Evolutionary conservation across 2,888 invertebrate species (phyloP).

Genomic region (Campopleginae sp.): DNA sequence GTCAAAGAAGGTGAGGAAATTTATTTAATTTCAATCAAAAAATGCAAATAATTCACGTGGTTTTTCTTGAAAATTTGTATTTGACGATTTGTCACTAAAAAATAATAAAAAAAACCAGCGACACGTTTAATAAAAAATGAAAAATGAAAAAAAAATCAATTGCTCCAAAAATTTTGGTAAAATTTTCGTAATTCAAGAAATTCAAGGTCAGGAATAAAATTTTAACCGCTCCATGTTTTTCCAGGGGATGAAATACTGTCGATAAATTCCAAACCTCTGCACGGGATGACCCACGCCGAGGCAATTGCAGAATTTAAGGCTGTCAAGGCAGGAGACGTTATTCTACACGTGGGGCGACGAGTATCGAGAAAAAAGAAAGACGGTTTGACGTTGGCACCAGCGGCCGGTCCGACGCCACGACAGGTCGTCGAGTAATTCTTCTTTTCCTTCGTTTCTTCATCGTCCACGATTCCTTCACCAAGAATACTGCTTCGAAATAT

Average conservation of each 20-base stretch:
- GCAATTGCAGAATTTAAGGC: slow-evolving; percentile 92
- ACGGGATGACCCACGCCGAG: slow-evolving; percentile 91
- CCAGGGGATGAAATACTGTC: slow-evolving; percentile 93
- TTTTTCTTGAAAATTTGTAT: not conserved
- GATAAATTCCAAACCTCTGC: slow-evolving; percentile 91
- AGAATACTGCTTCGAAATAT: slow-evolving; percentile 4
- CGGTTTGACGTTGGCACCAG: slow-evolving; percentile 72
- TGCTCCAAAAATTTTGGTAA: too few species aligned
- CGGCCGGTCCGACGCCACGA: slow-evolving; percentile 66
- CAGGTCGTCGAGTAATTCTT: slow-evolving; percentile 57
- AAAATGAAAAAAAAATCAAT: too few species aligned
- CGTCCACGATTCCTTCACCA: not conserved
- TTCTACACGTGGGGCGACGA: slow-evolving; percentile 89
- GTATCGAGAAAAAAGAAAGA: slow-evolving; percentile 78
- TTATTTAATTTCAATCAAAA: not conserved
- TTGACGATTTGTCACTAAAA: too few species aligned
- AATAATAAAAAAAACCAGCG: too few species aligned
- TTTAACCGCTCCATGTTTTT: slow-evolving; percentile 74
- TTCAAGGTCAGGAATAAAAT: not conserved
- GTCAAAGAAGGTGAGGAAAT: slow-evolving; percentile 91
- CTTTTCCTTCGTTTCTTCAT: not conserved
- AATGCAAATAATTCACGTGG: not conserved
- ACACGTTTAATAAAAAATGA: too few species aligned
- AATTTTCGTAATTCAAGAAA: too few species aligned
- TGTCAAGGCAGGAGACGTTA: slow-evolving; percentile 91